A percentile compares a stretch with the other conserved stretches of the same genome.
Evolutionary conservation across 2,113 vertebrate genomes (phyloP).

Genomic region (Grammomys dolichurus): DNA sequence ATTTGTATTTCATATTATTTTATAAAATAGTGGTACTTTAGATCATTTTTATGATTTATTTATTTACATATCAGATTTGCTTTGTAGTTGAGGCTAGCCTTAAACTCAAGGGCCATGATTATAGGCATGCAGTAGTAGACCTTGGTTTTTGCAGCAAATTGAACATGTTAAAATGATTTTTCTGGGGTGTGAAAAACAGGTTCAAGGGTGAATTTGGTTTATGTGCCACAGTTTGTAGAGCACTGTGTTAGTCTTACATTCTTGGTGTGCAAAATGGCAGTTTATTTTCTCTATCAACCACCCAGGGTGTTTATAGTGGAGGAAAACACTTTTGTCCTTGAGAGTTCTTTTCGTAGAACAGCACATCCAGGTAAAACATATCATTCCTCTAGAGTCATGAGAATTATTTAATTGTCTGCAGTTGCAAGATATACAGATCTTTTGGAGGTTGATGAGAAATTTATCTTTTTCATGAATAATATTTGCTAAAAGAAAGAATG

Average conservation of each 20-base stretch:
- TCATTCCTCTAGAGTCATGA: not conserved
- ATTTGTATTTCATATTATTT: conserved; percentile 47
- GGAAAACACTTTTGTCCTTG: conserved; percentile 31
- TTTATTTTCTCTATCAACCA: conserved; percentile 32
- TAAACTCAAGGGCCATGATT: not conserved
- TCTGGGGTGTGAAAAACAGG: not conserved
- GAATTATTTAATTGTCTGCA: conserved; percentile 46
- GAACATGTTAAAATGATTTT: conserved; percentile 40
- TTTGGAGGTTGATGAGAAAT: conserved; percentile 64
- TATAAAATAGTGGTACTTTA: conserved; percentile 6
- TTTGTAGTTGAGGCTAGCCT: not conserved
- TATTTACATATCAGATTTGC: not conserved
- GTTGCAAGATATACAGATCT: conserved; percentile 51
- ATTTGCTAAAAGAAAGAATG: conserved; percentile 53
- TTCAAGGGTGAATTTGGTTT: not conserved
- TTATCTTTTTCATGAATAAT: conserved; percentile 59
- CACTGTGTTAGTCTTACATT: not conserved
- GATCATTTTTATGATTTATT: not conserved
- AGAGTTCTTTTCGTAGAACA: conserved; percentile 19
- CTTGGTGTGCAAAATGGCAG: not conserved
- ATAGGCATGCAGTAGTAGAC: not conserved
- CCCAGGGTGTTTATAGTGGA: not conserved
- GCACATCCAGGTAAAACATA: conserved; percentile 11
- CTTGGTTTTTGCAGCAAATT: not conserved
- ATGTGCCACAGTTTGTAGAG: not conserved